Percentiles rank a stretch among this genome's conserved stretches.
These are phyloP conservation scores for Liposcelis brunnea DNA, from an alignment of 2,888 invertebrate genomes.

Conservation along the genomic window DNA sequence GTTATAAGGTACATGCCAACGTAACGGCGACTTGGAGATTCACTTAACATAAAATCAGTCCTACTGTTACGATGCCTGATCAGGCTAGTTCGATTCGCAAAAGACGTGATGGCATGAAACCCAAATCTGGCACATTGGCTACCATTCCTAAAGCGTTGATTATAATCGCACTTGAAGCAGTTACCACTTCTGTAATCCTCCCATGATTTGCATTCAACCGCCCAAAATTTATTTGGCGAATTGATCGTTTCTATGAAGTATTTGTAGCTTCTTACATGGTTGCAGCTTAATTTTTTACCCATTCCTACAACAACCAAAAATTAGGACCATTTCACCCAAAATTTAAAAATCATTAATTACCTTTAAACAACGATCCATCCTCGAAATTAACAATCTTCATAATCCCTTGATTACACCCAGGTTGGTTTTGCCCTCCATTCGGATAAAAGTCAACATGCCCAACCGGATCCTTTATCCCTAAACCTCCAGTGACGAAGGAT, in stretches of 20 bases:
- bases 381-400: conserved; percentile 45
- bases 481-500: conserved; percentile 54
- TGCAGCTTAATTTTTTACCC: conserved; percentile 60
- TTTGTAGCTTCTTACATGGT: conserved; percentile 71
- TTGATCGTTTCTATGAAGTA: conserved; percentile 72
- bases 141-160: neutral
- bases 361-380: conserved; percentile 42
- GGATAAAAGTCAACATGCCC: conserved; percentile 88
- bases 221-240: conserved; percentile 55
- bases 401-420: conserved; percentile 43
- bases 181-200: conserved; percentile 28
- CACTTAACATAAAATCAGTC: conserved; percentile 1
- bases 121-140: conserved; percentile 24
- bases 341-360: conserved; percentile 21
- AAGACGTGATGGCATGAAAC: conserved; percentile 20
- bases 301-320: conserved; percentile 30
- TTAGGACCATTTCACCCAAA: neutral
- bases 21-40: conserved; percentile 30
- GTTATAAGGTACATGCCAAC: conserved; percentile 56
- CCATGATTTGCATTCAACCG: conserved; percentile 61
- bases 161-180: conserved; percentile 20
- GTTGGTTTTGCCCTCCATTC: conserved; percentile 70
- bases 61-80: neutral
- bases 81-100: neutral
- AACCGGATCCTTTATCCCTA: conserved; percentile 65